Base-by-base conservation (phyloP, 1,140 invertebrate genomes). In the Drosophila chauvacae region DNA sequence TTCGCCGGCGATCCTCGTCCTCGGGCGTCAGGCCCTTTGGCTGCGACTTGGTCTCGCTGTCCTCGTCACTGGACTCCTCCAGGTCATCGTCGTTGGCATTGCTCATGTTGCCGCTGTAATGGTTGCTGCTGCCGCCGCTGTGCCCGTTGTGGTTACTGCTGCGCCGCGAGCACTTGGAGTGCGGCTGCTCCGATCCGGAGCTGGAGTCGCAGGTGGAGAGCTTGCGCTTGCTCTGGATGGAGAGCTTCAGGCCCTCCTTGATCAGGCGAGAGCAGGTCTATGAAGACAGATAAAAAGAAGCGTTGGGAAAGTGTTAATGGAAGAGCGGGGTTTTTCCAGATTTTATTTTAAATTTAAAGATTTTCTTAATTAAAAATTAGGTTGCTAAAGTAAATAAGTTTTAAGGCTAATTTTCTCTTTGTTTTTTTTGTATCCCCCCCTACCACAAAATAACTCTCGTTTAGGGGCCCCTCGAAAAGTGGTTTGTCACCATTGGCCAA, bases 241-340 rank as follows among this genome's bases (percentile, higher is more conserved):
- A 97, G 76, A 97, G 93, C 93, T 98, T 98, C 80, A 98, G 94
- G 80, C 95, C 97, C 93, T 94, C 97, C 94, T 98, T 98, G 93
- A 98, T 98, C 64, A 98, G 94, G 92, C 97, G 96, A 81, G 97
- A 97, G 90, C 97, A 96, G 48, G 96, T 97, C 93, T 97, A 95
- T 9, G 26, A 48, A 45, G 10, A 9, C 0, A 20, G 11, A 48
- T 0, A 26, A 14, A 23, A 7, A 14, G 13, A 48, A 80, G 47
- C 14, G 35, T 45, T 45, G 45, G 14, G 45, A 9, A 77, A 77
- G 44, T 13, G 53, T 20, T 68, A 5, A 47, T 14, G 9, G 48
- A 51, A 75, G 58, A 63, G 33, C 4, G 33, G 4, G 11, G 23
- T 11, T 13, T 6, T 14, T 20, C 11, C 2, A 3, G 10, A 20